Evolutionary conservation across 2,888 invertebrate genomes (phyloP).

Genomic region (Brachylomia viminalis): DNA sequence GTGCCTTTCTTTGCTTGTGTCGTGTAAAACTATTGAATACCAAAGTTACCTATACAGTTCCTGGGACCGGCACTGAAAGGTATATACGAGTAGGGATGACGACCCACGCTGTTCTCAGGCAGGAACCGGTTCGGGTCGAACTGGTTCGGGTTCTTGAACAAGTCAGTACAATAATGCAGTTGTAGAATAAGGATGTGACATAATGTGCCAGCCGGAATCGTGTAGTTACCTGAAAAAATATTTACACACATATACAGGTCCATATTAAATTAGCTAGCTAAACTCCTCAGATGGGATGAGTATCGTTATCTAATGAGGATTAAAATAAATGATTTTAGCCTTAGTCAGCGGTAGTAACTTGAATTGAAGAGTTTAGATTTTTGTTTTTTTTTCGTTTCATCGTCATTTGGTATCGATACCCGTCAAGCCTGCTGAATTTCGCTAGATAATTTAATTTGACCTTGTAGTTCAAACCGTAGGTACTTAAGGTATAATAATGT

Average conservation of each 20-base stretch:
- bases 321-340: not conserved
- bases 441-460: not conserved
- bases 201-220: conserved; percentile 86
- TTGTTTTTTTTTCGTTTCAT: not conserved
- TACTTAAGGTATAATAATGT: not conserved
- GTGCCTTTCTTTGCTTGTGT: no score
- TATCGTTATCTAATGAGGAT: not conserved
- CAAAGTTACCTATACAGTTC: conserved; percentile 89
- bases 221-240: conserved; percentile 75
- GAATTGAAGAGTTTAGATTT: not conserved
- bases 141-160: conserved; percentile 92
- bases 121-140: conserved; percentile 94
- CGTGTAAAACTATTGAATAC: not conserved
- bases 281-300: not conserved
- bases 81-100: conserved; percentile 92
- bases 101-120: conserved; percentile 85
- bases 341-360: not conserved
- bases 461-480: not conserved
- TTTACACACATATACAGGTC: not conserved
- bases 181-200: conserved; percentile 90
- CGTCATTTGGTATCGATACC: not conserved
- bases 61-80: conserved; percentile 93
- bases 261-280: not conserved
- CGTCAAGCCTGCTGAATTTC: not conserved
- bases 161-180: conserved; percentile 91